Evolutionary conservation across 2,797 vertebrate species (phyloP).

Genomic region (Aeoliscus strigatus): DNA sequence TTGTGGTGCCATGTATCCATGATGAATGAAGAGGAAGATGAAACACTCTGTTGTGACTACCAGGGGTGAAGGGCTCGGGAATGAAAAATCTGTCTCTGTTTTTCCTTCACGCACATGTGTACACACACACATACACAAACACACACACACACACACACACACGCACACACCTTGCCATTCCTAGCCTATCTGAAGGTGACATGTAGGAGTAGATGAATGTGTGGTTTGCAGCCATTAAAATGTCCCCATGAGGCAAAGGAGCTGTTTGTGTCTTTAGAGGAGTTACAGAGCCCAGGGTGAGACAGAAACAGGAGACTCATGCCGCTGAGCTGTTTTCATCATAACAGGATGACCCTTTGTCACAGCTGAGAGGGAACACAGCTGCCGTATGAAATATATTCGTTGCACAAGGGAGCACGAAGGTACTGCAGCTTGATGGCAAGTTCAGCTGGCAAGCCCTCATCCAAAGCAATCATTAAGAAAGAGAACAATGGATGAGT

Average conservation of each 20-base stretch:
- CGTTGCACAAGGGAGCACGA: slow-evolving; percentile 16
- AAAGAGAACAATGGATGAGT: too few relatives aligned
- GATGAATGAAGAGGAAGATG: slow-evolving; percentile 73
- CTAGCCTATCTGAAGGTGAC: slow-evolving; percentile 67
- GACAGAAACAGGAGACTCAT: slow-evolving; percentile 56
- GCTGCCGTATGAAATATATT: slow-evolving; percentile 34
- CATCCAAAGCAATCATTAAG: too few relatives aligned
- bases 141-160: not conserved
- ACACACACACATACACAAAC: too few relatives aligned
- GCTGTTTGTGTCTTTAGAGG: slow-evolving; percentile 64
- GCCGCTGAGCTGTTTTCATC: slow-evolving; percentile 57
- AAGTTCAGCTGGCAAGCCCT: too few relatives aligned
- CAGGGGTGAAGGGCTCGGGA: slow-evolving; percentile 57
- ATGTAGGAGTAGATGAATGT: slow-evolving; percentile 67
- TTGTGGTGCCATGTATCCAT: slow-evolving; percentile 53
- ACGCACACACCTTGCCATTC: slow-evolving; percentile 34
- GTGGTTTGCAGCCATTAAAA: slow-evolving; percentile 68
- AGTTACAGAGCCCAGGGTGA: slow-evolving; percentile 60
- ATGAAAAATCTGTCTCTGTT: slow-evolving; percentile 63
- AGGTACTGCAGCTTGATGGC: too few relatives aligned
- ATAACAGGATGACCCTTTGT: slow-evolving; percentile 58
- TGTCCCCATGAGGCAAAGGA: slow-evolving; percentile 62
- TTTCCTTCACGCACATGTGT: slow-evolving; percentile 21
- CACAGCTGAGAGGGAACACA: slow-evolving; percentile 42
- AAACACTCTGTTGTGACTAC: slow-evolving; percentile 68